Evolutionary conservation across 2,888 invertebrate genomes (phyloP), one percentile per base, ranked within the genome.

Genomic region (Cataglyphis cursor): DNA sequence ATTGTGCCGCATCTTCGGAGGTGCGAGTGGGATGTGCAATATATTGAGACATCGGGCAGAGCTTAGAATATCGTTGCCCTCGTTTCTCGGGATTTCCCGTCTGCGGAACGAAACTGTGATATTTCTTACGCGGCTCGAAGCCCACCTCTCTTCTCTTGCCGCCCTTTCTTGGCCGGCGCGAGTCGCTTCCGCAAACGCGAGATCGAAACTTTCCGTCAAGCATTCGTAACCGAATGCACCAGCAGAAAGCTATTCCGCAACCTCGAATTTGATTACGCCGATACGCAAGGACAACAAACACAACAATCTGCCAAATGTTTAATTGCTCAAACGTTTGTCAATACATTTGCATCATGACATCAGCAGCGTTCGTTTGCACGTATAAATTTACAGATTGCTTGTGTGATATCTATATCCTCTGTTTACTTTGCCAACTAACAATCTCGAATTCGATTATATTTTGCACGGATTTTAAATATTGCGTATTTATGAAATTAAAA

Each of bases 21-120:
- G 82, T 86, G 88, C 84, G 82, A 84, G 84, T 18, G 51, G 35
- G n/a, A n/a, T 51, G 35, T 76, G 75, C 65, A 59, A 78, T 80
- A 80, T 72, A 80, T 80, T 72, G 84, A 83, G 78, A 83, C 81
- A 81, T 89, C 88, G 82, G 75, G 83, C 84, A 84, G 84, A 81
- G 84, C 83, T 86, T 85, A 85, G 91, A 91, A 92, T 92, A 91
- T 91, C 91, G 90, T 92, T 91, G 88, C 87, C 91, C 89, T 84
- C 88, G 88, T 91, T 90, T 88, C 87, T 84, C 82, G 81, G 86
- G 90, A 86, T 85, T 80, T 86, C 84, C 76, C 73, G 81, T 74
- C 81, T 73, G 62, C 76, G 78, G 80, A 51, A 66, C 66, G 78
- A 38, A 80, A 68, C 86, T 51, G 78, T 83, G 31, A 38, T 80